Evolutionary conservation across 1,140 invertebrate species (phyloP), one percentile per base, ranked within the genome.

Genomic region (Tetraneura akinire): DNA sequence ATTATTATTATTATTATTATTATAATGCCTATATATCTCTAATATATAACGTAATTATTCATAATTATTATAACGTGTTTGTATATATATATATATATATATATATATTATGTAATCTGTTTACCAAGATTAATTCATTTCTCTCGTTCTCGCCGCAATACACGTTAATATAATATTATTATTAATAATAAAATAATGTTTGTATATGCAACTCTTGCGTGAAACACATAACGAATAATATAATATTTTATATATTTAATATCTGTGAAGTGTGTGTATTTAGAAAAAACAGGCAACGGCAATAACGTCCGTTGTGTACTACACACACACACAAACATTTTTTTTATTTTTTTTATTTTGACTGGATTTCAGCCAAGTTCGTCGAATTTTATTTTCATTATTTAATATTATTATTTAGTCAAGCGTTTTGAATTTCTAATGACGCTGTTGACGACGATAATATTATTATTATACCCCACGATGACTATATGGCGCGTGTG

Each of bases 351-450:
- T 37, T 10, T 47, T 47, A 6, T 47, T 47, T 47, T 21, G 26
- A 10, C 26, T 71, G 68, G 68, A 71, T 29, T 16, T 21, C 1
- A 51, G 68, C 68, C 68, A 71, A 71, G 68, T 71, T 26, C 68
- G 23, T 18, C 45, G 68, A 71, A 71, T 71, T 71, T 71, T 71
- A 71, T 71, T 71, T 71, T 71, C 47, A 71, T 71, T 71, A 71
- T 37, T 37, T 37, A 37, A 37, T 37, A 37, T 37, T 37, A 37
- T 37, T 37, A 37, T 51, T 51, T n/a, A 71, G 47, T 71, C 47
- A 29, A n/a, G n/a, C 68, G 23, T 16, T 71, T 71, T 71, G 47
- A 71, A 71, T 71, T 37, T 71, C 23, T 71, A 23, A 51, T 71
- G 68, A 21, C 21, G 13, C 13, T 26, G 29, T 11, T 16, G 47